These are phyloP conservation scores for Actinia tenebrosa DNA, from an alignment of 64 coral and sea anemone species.

Conservation along the genomic window DNA sequence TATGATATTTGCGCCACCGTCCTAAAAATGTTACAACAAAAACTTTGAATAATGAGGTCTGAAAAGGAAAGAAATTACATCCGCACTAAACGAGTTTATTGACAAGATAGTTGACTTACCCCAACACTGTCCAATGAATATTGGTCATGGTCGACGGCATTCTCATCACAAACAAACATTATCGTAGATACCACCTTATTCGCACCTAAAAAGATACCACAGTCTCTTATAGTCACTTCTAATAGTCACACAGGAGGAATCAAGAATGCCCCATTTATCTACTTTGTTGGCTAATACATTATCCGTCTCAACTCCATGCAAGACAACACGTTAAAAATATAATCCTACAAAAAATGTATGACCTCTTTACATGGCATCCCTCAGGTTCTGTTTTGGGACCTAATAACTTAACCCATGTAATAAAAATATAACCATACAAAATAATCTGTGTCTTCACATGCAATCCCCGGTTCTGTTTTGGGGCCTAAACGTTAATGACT, in stretches of 20 bases:
- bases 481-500: neutral
- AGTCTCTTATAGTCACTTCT: neutral
- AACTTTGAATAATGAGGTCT: neutral
- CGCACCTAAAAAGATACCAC: slow-evolving; percentile 8
- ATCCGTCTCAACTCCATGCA: too few species aligned
- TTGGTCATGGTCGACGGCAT: neutral
- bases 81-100: too few species aligned
- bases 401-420: too few species aligned
- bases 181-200: slow-evolving; percentile 17
- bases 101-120: neutral
- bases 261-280: neutral
- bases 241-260: neutral
- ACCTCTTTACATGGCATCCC: too few species aligned
- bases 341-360: too few species aligned
- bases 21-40: slow-evolving; percentile 6
- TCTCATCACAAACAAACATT: slow-evolving; percentile 47
- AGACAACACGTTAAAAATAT: too few species aligned
- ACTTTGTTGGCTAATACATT: too few species aligned
- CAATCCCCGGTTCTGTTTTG: too few species aligned
- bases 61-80: neutral
- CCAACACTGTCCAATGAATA: slow-evolving; percentile 5
- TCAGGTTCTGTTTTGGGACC: too few species aligned
- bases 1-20: slow-evolving; percentile 39
- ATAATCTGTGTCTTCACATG: too few species aligned
- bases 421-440: too few species aligned